Evolutionary conservation across 1,140 invertebrate species (phyloP), one percentile per base, ranked within the genome.

Genomic region (Apocrypta bakeri): DNA sequence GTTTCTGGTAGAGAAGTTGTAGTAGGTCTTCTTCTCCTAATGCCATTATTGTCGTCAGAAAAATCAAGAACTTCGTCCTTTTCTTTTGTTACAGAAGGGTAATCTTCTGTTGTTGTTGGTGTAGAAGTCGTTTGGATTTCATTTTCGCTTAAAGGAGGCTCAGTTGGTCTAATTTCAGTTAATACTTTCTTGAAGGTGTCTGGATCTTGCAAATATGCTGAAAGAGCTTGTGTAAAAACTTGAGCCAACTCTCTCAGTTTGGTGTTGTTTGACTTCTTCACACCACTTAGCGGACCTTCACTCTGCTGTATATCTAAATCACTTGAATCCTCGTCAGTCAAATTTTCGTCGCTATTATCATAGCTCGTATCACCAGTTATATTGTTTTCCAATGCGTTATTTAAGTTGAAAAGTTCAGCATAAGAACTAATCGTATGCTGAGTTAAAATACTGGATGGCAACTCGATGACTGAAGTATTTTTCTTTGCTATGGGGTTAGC

Each of bases 171-270:
- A 2, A 96, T 95, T 85, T 96, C 94, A 48, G 94, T 94, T 31
- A 97, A 88, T 21, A 95, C 94, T 85, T 94, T 95, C 83, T 95
- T 94, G 84, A 97, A 97, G 63, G 94, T 95, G 21, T 95, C 94
- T 1, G 96, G 96, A 90, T 97, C 95, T 88, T 97, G 95, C 6
- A 97, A 90, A 87, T 97, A 97, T 6, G 95, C 95, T 1, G 95
- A 96, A 8, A 97, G 88, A 0, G 96, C 96, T 85, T 96, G 94
- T 0, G 96, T 96, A 87, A 97, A 97, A 1, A 97, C 95, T 90
- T 96, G 95, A 1, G 96, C 96, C 1, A 97, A 89, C 90, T 96
- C 95, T 66, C 96, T 92, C 0, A 96, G 93, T 87, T 95, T 94
- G 0, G 95, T 95, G 27, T 86, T 89, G 25, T 92, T 92, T 12